Percentiles rank a stretch among this genome's conserved stretches.
Conservation (phyloP, 2,888 invertebrate species). For the Epirrhoe alternata region DNA sequence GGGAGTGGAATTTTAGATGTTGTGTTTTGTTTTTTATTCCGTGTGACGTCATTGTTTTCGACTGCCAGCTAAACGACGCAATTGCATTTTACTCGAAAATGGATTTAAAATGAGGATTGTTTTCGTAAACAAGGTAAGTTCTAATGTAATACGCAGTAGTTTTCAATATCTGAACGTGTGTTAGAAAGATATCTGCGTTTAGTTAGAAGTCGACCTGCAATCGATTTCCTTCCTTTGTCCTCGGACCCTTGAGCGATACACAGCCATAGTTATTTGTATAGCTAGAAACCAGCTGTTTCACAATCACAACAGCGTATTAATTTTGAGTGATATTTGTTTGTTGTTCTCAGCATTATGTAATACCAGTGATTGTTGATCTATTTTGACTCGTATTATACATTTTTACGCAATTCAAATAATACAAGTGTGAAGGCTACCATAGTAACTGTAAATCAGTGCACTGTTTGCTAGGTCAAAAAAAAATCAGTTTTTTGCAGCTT, state of each 20-base stretch:
- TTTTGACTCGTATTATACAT: constrained; percentile 2
- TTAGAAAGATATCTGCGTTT: constrained; percentile 40
- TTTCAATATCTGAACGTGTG: constrained; percentile 37
- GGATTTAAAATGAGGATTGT: constrained; percentile 81
- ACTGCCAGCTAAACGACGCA: constrained; percentile 86
- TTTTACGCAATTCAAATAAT: background rate
- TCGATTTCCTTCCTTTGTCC: constrained; percentile 85
- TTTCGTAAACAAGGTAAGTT: constrained; percentile 72
- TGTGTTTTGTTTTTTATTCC: constrained; percentile 68
- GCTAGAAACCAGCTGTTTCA: constrained; percentile 66
- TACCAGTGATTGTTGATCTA: constrained; percentile 12
- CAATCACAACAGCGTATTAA: constrained; percentile 47
- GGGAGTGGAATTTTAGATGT: constrained; percentile 65
- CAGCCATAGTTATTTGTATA: constrained; percentile 43
- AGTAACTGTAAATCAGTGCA: background rate
- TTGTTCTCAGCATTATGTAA: constrained; percentile 19
- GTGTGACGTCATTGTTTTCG: constrained; percentile 86
- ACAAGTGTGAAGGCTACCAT: background rate
- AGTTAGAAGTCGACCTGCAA: constrained; percentile 56
- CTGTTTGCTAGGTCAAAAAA: background rate
- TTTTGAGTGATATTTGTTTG: constrained; percentile 6
- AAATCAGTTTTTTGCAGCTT: background rate
- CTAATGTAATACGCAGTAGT: constrained; percentile 49
- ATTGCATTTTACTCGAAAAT: constrained; percentile 82
- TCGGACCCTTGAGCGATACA: constrained; percentile 59